Conservation (phyloP, 2,113 vertebrate species). For the Calonectris borealis region DNA sequence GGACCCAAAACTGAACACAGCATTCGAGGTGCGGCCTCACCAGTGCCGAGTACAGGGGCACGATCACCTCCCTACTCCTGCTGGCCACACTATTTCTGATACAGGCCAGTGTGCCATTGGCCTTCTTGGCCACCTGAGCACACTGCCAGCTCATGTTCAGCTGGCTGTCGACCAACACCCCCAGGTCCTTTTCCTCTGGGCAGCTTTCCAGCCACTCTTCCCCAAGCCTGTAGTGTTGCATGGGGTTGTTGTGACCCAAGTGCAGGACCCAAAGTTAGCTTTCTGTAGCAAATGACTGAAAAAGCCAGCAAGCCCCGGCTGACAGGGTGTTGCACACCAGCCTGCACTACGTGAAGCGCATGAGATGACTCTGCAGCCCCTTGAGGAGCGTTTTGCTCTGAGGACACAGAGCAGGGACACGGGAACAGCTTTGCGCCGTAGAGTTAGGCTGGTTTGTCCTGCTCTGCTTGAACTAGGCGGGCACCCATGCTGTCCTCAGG, state of each 20-base stretch:
- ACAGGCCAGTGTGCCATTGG: accelerated
- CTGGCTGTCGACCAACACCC: accelerated
- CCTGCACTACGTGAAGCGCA: accelerated
- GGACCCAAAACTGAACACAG: no score
- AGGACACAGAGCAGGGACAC: neutral
- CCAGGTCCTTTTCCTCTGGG: accelerated
- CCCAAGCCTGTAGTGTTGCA: accelerated
- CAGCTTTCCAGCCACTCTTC: neutral
- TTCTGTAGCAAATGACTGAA: neutral
- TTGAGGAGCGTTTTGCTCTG: neutral
- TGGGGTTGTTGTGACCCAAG: neutral
- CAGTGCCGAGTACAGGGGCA: accelerated
- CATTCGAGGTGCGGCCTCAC: accelerated
- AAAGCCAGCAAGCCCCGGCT: neutral
- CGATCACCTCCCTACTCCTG: accelerated
- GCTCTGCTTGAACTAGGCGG: neutral
- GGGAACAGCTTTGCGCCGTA: neutral
- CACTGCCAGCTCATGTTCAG: accelerated
- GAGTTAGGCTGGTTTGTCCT: neutral
- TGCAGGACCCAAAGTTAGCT: neutral
- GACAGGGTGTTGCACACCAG: neutral
- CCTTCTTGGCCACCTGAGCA: neutral
- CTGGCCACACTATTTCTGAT: neutral
- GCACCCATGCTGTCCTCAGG: accelerated
- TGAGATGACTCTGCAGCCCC: neutral